phyloP scores from a whole-genome alignment of 2,797 vertebrate species.

The Rhabdophis nuchalis region DNA sequence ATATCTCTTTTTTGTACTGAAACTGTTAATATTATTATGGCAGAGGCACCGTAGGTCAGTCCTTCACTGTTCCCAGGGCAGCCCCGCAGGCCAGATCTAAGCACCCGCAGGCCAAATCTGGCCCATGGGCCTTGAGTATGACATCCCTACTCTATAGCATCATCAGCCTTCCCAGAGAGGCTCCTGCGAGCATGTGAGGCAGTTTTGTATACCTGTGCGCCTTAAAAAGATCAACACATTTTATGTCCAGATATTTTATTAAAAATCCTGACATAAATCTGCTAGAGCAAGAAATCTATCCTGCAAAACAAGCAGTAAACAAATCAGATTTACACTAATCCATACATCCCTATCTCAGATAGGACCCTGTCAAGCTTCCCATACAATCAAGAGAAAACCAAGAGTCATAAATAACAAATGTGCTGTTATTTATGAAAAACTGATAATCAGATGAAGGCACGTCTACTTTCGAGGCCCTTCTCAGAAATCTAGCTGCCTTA shows the following conservation, averaged over 20 bases:
- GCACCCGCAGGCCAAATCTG: too few species aligned
- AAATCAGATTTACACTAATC: not conserved
- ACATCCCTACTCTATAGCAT: not conserved
- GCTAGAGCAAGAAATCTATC: not conserved
- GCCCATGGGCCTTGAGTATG: too few species aligned
- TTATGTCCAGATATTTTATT: not conserved
- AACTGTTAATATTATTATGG: not conserved
- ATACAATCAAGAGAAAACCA: not conserved
- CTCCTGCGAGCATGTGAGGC: not conserved
- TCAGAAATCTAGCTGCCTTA: not conserved
- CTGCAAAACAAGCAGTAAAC: not conserved
- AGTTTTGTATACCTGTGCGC: not conserved
- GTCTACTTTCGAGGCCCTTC: not conserved
- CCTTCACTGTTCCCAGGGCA: too few species aligned
- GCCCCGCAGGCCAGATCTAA: too few species aligned
- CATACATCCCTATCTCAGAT: not conserved
- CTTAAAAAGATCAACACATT: not conserved
- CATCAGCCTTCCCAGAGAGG: not conserved
- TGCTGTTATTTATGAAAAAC: not conserved
- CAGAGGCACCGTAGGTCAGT: too few species aligned
- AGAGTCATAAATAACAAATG: not conserved
- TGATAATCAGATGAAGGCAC: not conserved
- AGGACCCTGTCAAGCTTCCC: not conserved
- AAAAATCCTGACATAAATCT: not conserved
- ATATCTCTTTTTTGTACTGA: not conserved